Evolutionary conservation across 2,113 vertebrate genomes (phyloP).

Genomic region (Pollachius pollachius): DNA sequence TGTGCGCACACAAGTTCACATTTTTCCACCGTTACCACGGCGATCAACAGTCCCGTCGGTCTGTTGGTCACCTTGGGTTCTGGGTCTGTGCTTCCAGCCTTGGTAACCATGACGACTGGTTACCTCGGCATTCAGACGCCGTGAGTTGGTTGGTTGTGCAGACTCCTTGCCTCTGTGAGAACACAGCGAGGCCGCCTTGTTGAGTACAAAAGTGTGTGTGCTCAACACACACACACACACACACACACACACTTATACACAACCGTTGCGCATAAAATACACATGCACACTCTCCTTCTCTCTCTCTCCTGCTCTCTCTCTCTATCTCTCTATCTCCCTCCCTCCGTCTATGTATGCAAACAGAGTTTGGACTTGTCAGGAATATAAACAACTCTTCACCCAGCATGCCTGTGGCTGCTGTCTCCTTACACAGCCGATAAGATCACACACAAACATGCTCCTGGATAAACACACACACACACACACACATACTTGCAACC

Average conservation of each 20-base stretch:
- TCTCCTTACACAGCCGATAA: constrained; percentile 51
- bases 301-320: too few relatives aligned
- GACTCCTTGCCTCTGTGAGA: constrained; percentile 13
- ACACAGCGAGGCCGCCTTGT: too few relatives aligned
- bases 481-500: constrained; percentile 29
- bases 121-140: constrained; percentile 40
- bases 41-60: constrained; percentile 50
- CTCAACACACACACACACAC: not conserved
- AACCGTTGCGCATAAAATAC: not conserved
- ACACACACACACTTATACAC: not conserved
- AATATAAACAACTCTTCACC: constrained; percentile 24
- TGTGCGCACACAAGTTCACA: not conserved
- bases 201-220: constrained; percentile 1
- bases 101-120: constrained; percentile 60
- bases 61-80: constrained; percentile 52
- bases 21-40: constrained; percentile 56
- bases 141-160: constrained; percentile 46
- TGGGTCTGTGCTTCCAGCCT: constrained; percentile 44
- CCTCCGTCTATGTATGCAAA: constrained; percentile 36
- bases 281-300: not conserved
- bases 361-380: constrained; percentile 42
- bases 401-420: constrained; percentile 28
- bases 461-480: constrained; percentile 33
- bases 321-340: not conserved
- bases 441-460: constrained; percentile 20